Conservation (phyloP, 2,797 vertebrate species). For the Sebastes steindachneri region DNA sequence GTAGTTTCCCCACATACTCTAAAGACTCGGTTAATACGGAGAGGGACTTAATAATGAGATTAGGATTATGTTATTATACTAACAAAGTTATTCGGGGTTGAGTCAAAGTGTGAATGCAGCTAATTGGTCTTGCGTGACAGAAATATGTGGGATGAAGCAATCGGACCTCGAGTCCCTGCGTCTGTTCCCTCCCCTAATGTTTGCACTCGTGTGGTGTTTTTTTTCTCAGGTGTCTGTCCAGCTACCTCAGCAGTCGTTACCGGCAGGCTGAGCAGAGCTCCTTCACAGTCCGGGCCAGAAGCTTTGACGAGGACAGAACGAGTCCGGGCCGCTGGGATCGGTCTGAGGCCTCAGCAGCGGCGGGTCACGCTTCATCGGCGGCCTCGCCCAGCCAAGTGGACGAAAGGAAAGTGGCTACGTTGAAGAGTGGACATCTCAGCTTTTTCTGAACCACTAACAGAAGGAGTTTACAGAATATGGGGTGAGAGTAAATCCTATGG, state of each 20-base stretch:
- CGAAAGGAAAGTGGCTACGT: slow-evolving; percentile 57
- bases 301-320: slow-evolving; percentile 33
- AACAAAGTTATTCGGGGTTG: slow-evolving; percentile 29
- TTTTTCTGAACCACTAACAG: slow-evolving; percentile 71
- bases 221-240: slow-evolving; percentile 78
- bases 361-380: slow-evolving; percentile 54
- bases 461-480: slow-evolving; percentile 44
- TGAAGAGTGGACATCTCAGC: slow-evolving; percentile 60
- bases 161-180: neutral
- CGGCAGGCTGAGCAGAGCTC: slow-evolving; percentile 82
- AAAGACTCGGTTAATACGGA: slow-evolving; percentile 26
- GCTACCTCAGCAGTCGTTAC: slow-evolving; percentile 76
- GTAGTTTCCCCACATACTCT: slow-evolving; percentile 19
- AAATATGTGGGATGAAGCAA: neutral
- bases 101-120: slow-evolving; percentile 14
- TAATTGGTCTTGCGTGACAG: slow-evolving; percentile 13
- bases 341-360: slow-evolving; percentile 49
- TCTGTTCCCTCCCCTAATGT: slow-evolving; percentile 3
- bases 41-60: slow-evolving; percentile 42
- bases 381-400: slow-evolving; percentile 63
- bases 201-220: slow-evolving; percentile 41
- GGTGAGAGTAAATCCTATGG: slow-evolving; percentile 24
- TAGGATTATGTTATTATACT: slow-evolving; percentile 52
- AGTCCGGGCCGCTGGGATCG: slow-evolving; percentile 23
- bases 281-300: slow-evolving; percentile 79